Evolutionary conservation across 2,888 invertebrate genomes (phyloP).

Genomic region (Drosophila meridiana): DNA sequence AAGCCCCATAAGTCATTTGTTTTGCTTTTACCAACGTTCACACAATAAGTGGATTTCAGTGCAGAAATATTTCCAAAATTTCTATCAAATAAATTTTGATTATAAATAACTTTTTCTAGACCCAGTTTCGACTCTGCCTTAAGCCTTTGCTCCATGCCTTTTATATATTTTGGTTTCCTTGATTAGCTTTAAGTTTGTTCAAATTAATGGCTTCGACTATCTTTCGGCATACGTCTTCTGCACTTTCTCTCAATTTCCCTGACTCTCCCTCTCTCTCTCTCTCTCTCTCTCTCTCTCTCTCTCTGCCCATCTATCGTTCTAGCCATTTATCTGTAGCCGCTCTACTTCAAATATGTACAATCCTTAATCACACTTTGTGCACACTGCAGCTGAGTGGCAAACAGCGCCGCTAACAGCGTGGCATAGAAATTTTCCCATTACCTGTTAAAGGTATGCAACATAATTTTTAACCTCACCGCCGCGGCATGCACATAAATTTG

Average conservation of each 20-base stretch:
- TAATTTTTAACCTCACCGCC: constrained; percentile 68
- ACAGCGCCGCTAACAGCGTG: constrained; percentile 43
- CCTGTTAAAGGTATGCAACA: constrained; percentile 53
- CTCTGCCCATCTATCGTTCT: background rate
- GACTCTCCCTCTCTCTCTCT: background rate
- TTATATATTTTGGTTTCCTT: constrained; percentile 13
- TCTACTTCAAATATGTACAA: constrained; percentile 57
- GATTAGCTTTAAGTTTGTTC: constrained; percentile 36
- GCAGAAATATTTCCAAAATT: background rate
- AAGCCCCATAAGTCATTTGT: constrained; percentile 1
- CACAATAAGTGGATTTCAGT: background rate
- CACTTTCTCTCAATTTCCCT: constrained; percentile 2
- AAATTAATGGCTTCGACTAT: constrained; percentile 20
- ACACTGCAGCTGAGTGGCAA: constrained; percentile 45
- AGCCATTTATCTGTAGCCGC: constrained; percentile 49
- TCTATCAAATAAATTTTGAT: background rate
- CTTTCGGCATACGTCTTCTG: background rate
- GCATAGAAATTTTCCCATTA: constrained; percentile 55
- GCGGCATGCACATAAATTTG: constrained; percentile 64
- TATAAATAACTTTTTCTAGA: background rate
- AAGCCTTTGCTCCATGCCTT: background rate
- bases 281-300: background rate
- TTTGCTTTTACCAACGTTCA: background rate
- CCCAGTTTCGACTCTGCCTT: background rate
- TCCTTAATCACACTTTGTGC: constrained; percentile 67